These are phyloP conservation scores for Hypocryptadius cinnamomeus DNA, from an alignment of 2,113 vertebrate species.

Conservation along the genomic window DNA sequence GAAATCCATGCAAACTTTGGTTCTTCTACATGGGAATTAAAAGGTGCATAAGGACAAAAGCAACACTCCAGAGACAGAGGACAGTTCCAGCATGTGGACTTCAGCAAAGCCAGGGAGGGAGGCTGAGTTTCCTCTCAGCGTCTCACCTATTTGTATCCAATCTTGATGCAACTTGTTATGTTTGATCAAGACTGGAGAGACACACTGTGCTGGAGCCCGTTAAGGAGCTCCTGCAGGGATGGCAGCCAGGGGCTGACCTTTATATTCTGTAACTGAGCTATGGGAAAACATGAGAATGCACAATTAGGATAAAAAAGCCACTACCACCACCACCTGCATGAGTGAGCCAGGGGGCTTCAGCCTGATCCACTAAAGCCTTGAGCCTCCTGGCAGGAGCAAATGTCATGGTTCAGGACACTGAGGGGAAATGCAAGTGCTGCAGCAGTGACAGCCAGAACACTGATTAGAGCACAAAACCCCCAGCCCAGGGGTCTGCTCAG, in stretches of 20 bases:
- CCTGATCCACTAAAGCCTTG: background rate
- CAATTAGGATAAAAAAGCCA: background rate
- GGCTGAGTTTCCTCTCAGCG: background rate
- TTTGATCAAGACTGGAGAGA: background rate
- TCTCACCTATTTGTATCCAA: background rate
- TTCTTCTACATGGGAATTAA: background rate
- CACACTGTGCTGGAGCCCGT: background rate
- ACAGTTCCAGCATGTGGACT: background rate
- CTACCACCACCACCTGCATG: background rate
- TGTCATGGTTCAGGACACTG: background rate
- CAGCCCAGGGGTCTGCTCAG: background rate
- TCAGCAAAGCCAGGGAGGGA: background rate
- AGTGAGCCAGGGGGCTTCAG: background rate
- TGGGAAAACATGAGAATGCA: background rate
- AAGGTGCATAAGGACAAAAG: background rate
- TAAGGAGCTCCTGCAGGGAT: background rate
- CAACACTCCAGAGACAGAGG: background rate
- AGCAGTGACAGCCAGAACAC: fast-evolving
- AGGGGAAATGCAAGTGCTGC: background rate
- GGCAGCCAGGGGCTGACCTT: background rate
- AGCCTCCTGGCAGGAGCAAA: background rate
- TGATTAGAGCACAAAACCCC: background rate
- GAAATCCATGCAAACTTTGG: background rate
- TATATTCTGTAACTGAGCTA: background rate
- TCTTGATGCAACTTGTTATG: background rate